Percentiles rank a stretch among this genome's conserved stretches.
These are phyloP conservation scores for Bufotes viridis DNA, from an alignment of 2,797 vertebrate genomes.

Conservation along the genomic window DNA sequence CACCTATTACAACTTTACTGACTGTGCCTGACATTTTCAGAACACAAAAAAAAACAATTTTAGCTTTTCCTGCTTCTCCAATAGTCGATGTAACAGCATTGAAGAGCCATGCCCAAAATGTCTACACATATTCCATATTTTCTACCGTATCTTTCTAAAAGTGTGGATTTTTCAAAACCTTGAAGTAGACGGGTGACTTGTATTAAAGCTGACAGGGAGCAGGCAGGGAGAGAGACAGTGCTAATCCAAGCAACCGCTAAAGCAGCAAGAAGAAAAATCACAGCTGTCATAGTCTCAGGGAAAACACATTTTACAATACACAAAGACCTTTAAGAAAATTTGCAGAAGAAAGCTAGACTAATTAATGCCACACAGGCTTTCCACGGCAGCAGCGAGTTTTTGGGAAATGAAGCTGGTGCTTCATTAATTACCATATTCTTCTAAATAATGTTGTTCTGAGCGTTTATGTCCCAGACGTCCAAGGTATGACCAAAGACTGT, in stretches of 20 bases:
- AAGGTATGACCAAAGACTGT: not conserved
- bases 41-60: not conserved
- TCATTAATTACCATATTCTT: conserved; percentile 53
- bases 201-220: conserved; percentile 54
- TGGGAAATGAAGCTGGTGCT: conserved; percentile 20
- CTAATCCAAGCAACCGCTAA: conserved; percentile 51
- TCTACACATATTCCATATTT: conserved; percentile 6
- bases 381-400: conserved; percentile 15
- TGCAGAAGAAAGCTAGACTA: conserved; percentile 50
- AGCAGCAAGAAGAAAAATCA: conserved; percentile 58
- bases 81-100: not conserved
- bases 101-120: not conserved
- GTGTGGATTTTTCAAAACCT: conserved; percentile 35
- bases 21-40: not conserved
- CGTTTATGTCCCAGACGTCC: not conserved
- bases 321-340: conserved; percentile 57
- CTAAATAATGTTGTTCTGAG: conserved; percentile 37
- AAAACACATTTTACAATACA: conserved; percentile 57
- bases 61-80: too few relatives aligned
- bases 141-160: not conserved
- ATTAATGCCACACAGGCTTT: conserved; percentile 51
- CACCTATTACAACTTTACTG: not conserved
- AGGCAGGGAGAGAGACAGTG: conserved; percentile 52
- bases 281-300: conserved; percentile 45
- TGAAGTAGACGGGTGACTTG: conserved; percentile 45